Conservation (phyloP, 1,140 invertebrate species). For the Drosophila sproati region DNA sequence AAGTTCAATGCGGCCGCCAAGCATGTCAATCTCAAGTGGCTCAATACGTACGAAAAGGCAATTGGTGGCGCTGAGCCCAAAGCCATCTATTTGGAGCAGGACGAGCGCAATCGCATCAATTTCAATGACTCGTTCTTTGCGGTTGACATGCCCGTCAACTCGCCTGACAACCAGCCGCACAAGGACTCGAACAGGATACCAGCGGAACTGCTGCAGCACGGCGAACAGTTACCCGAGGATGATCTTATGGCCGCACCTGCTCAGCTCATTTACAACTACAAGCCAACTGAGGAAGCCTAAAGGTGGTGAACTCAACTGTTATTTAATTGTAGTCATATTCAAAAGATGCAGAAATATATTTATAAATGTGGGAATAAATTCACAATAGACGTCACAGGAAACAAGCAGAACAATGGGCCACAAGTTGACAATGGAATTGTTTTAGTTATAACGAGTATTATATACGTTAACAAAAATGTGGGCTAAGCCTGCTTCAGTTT, state of each 20-base stretch:
- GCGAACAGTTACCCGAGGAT: constrained; percentile 69
- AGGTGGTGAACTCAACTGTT: constrained; percentile 33
- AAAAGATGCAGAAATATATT: constrained; percentile 68
- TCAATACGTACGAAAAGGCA: constrained; percentile 73
- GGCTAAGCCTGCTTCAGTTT: constrained; percentile 44
- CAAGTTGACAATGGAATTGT: background rate
- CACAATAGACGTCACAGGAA: constrained; percentile 7
- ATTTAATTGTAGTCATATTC: constrained; percentile 65
- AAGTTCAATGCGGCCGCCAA: constrained; percentile 70
- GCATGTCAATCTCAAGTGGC: constrained; percentile 72
- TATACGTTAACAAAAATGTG: background rate
- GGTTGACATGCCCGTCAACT: constrained; percentile 78
- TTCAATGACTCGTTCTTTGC: constrained; percentile 80
- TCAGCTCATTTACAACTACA: constrained; percentile 56
- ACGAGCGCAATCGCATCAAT: constrained; percentile 79
- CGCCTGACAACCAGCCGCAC: constrained; percentile 75
- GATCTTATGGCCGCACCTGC: constrained; percentile 76
- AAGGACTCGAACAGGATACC: constrained; percentile 12
- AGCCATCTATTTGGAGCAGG: constrained; percentile 72
- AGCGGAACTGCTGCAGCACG: constrained; percentile 63
- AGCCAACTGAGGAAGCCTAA: constrained; percentile 25
- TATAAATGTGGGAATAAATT: constrained; percentile 26
- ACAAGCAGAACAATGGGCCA: background rate
- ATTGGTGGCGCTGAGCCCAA: constrained; percentile 56
- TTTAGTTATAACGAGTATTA: background rate